Evolutionary conservation across 2,797 vertebrate genomes (phyloP).

Genomic region (Lateolabrax maculatus): DNA sequence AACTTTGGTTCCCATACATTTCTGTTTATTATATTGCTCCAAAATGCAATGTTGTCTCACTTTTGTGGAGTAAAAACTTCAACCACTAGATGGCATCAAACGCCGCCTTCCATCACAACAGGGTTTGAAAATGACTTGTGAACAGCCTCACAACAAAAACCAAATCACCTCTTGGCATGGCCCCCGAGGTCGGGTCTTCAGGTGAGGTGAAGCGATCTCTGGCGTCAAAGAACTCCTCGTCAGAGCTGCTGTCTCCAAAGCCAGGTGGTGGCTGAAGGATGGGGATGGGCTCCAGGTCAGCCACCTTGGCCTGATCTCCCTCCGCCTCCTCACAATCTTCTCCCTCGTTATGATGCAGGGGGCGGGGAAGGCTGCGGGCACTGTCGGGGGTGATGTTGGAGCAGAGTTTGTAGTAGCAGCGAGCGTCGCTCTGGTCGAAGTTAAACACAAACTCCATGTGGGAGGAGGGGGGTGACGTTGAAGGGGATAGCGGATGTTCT

Average conservation of each 20-base stretch:
- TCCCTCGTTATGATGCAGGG: conserved; percentile 1
- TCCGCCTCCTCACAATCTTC: conserved; percentile 33
- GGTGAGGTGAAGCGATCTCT: conserved; percentile 90
- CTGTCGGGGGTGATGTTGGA: conserved; percentile 89
- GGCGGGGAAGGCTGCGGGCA: conserved; percentile 71
- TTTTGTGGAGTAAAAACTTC: not conserved
- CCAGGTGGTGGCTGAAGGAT: conserved; percentile 89
- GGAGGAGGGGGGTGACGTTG: conserved; percentile 54
- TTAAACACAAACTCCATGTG: conserved; percentile 81
- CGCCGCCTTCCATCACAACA: not conserved
- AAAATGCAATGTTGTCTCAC: not conserved
- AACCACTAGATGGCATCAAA: conserved; percentile 63
- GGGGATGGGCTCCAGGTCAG: conserved; percentile 51
- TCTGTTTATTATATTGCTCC: not conserved
- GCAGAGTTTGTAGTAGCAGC: conserved; percentile 90
- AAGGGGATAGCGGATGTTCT: conserved; percentile 14
- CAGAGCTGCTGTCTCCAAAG: conserved; percentile 95
- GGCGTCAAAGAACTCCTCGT: conserved; percentile 96
- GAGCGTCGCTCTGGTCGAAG: conserved; percentile 81
- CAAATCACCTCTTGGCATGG: conserved; percentile 76
- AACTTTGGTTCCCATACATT: not conserved
- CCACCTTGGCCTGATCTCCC: conserved; percentile 2
- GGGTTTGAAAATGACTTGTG: not conserved
- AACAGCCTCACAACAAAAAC: conserved; percentile 14
- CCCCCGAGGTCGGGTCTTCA: conserved; percentile 79